Evolutionary conservation across 23 tunicate species (phyloP), one percentile per base, ranked within the genome.

Genomic region (Styela clava): DNA sequence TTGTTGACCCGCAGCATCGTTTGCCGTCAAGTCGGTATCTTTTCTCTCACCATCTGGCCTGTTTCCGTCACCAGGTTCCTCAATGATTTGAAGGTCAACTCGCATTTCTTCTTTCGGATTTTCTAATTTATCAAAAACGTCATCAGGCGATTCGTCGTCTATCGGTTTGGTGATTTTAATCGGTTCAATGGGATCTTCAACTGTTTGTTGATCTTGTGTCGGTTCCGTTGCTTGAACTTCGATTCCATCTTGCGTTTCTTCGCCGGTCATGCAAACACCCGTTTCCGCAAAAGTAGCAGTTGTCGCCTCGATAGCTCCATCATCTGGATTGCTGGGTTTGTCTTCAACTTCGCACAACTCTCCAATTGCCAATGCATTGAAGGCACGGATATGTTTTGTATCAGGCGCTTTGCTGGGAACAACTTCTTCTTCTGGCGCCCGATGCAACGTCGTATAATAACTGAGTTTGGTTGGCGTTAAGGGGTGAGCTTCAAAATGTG

Each of bases 401-500:
- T 71, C 77, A 19, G 32, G 32, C 5, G 77, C 77, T 71, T 71
- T 71, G 37, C 35, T 16, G 37, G 77, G 35, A 30, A 71, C 35
- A 21, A 71, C 34, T 30, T 71, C 77, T 32, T 71, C 34, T 71
- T 71, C 77, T 3, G 77, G 77, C 5, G 77, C 77, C 24, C 34
- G 32, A 21, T 34, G 5, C 20, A 71, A 28, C 5, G 35, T 30
- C 3, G 77, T 19, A 35, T 71, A 71, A 34, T 28, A 71, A 24
- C 73, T 20, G 24, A 71, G 23, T 76, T 76, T 76, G 30, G 81
- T 76, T 52, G 81, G 64, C 12, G 65, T 76, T 28, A 76, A 56
- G 16, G 81, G 81, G n/a, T 76, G 81, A 25, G 81, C 62, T 52
- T 76, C 31, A 26, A 76, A 76, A 24, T 76, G 81, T 7, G 81